A percentile compares a stretch with the other conserved stretches of the same genome.
These are phyloP conservation scores for Natrix natrix DNA, from an alignment of 2,797 vertebrate genomes.

Conservation along the genomic window DNA sequence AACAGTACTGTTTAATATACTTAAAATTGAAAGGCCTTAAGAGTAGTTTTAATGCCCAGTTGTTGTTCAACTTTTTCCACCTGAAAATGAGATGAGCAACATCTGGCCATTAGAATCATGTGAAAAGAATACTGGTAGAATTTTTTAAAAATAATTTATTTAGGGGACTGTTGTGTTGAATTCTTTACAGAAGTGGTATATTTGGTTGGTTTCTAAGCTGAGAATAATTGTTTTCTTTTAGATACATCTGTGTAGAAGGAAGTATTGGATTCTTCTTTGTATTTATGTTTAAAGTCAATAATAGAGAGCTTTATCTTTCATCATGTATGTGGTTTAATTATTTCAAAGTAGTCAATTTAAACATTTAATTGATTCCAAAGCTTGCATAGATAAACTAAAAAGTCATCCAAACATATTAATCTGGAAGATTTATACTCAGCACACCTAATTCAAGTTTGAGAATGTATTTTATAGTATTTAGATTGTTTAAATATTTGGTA, in stretches of 20 bases:
- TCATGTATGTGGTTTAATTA: not conserved
- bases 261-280: not conserved
- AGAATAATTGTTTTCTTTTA: not conserved
- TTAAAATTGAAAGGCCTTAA: not conserved
- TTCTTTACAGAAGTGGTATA: not conserved
- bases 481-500: not conserved
- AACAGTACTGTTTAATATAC: not conserved
- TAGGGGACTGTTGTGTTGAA: not conserved
- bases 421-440: not conserved
- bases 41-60: not conserved
- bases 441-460: not conserved
- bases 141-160: not conserved
- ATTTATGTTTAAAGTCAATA: not conserved
- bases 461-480: not conserved
- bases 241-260: not conserved
- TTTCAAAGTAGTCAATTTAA: not conserved
- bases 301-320: not conserved
- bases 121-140: not conserved
- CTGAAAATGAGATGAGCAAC: not conserved
- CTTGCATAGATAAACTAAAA: not conserved
- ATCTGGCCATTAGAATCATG: not conserved
- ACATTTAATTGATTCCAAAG: not conserved
- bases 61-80: not conserved
- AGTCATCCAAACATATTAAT: not conserved
- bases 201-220: not conserved